Evolutionary conservation across 2,797 vertebrate species (phyloP).

Genomic region (Hoplostethus mediterraneus): DNA sequence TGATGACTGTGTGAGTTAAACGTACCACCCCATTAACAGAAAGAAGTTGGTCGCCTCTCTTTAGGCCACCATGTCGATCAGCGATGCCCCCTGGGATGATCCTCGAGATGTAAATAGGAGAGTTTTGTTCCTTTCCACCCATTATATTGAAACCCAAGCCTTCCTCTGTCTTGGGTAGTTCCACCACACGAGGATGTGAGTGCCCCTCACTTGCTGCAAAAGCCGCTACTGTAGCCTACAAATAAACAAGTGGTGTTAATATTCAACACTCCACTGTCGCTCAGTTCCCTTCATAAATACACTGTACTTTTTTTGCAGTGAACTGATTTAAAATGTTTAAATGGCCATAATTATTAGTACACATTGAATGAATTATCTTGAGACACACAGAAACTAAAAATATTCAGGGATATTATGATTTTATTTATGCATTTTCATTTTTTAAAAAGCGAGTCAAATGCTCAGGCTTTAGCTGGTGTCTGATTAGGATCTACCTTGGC

Average conservation of each 20-base stretch:
- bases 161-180: conserved; percentile 98
- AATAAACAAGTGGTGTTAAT: conserved; percentile 15
- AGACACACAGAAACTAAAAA: no score
- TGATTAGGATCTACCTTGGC: conserved; percentile 89
- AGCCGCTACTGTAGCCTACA: conserved; percentile 95
- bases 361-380: not conserved
- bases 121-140: conserved; percentile 99
- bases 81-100: conserved; percentile 98
- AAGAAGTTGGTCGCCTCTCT: conserved; percentile 97
- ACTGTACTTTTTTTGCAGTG: not conserved
- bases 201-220: conserved; percentile 99
- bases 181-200: conserved; percentile 97
- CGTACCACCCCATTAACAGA: conserved; percentile 98
- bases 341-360: not conserved
- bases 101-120: conserved; percentile 97
- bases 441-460: not conserved
- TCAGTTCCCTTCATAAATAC: conserved; percentile 1
- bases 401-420: no score
- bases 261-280: not conserved
- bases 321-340: not conserved
- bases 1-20: conserved; percentile 23
- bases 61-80: conserved; percentile 95
- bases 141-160: conserved; percentile 99
- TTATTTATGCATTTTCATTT: no score
- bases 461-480: not conserved